A percentile compares a stretch with the other conserved stretches of the same genome.
phyloP scores from a whole-genome alignment of 2,113 vertebrate species.

The Sigmodon hispidus region DNA sequence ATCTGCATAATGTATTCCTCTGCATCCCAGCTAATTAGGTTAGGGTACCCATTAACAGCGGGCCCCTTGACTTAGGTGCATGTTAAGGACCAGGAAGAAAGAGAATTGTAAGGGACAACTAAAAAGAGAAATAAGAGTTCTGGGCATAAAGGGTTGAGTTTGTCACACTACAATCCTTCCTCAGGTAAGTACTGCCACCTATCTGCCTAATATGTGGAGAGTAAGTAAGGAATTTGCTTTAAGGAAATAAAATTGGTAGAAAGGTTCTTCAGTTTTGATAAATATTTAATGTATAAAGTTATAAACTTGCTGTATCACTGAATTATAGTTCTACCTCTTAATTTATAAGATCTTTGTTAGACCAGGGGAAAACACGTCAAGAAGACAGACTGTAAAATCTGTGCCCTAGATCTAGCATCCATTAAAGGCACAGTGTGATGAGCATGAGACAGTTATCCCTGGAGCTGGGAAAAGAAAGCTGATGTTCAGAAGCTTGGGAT shows the following conservation, averaged over 20 bases:
- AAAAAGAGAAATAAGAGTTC: background rate
- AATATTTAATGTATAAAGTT: background rate
- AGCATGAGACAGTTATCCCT: background rate
- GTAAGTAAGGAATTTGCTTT: background rate
- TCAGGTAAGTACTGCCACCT: background rate
- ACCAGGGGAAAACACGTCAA: too few relatives aligned
- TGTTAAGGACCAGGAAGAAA: background rate
- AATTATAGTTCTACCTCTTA: background rate
- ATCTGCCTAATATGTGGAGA: background rate
- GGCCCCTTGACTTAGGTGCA: background rate
- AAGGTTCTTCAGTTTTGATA: background rate
- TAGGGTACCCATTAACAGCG: background rate
- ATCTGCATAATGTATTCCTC: background rate
- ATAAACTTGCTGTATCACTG: background rate
- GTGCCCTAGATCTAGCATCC: background rate
- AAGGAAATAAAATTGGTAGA: background rate
- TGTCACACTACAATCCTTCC: background rate
- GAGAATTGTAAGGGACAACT: background rate
- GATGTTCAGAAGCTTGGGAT: background rate
- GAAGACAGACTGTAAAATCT: background rate
- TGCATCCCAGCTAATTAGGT: background rate
- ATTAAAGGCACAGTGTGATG: background rate
- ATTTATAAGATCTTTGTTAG: background rate
- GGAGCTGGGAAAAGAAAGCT: background rate
- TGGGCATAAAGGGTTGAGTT: background rate